Base-by-base conservation (phyloP, 1,140 invertebrate species). In the Lordiphosa stackelbergi region DNA sequence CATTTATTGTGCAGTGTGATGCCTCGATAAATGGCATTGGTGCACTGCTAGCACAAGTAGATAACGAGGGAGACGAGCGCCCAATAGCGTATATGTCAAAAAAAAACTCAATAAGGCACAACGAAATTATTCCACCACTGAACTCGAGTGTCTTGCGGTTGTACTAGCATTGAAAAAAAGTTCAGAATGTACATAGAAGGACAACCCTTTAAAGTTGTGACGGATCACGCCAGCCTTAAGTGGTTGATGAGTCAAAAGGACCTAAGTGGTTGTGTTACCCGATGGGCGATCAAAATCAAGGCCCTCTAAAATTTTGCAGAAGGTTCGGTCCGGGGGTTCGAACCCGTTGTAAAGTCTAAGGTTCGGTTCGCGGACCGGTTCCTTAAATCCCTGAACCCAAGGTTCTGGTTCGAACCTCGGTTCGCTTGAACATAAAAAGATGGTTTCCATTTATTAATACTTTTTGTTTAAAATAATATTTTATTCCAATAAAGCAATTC, bases 1-100 rank as follows among this genome's bases (percentile, higher is more conserved):
- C 63, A 0, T 88, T 88, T 58, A 49, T 62, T 2, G 45, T 89
- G 5, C 79, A 86, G 24, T 87, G 81, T 11, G 88, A 88, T 68
- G 88, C 87, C 5, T 42, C 42, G 28, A 31, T 31, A 31, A 31
- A 31, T 8, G 28, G 28, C 7, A 31, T 31, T 7, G 28, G 28
- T 31, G 28, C 28, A 0, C 7, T 31, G 2, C 6, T 31, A 31
- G 7, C 36, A 1, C 36, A 37, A 37, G 36, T 37, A 11, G 10
- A 37, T 37, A n/a, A 36, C 4, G 9, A 4, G 1, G 35, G 35
- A 36, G 9, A 10, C 35, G 35, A 37, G 5, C 11, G 36, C 10
- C 36, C 36, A 4, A 37, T 37, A 37, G 10, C 36, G 36, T 37
- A 11, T 4, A 37, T 37, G n/a, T 37, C 36, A 2, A n/a, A 24